phyloP scores from a whole-genome alignment of 2,113 vertebrate species.

The Sprattus sprattus region DNA sequence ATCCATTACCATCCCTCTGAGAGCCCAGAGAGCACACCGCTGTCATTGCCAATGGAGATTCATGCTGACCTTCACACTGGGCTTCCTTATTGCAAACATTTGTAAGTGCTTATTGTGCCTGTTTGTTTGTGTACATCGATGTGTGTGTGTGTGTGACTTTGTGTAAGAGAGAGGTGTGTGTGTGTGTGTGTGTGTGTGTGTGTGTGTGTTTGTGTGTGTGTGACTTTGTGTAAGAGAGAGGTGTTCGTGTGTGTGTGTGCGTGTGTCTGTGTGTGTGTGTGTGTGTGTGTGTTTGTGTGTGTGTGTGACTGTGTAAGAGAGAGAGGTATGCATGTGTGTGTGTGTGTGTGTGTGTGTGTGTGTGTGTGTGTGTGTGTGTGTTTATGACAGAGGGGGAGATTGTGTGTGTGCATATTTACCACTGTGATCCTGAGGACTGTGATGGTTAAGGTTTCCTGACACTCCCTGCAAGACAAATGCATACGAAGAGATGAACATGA shows the following conservation, averaged over 20 bases:
- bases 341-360: no score
- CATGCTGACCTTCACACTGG: no score
- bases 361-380: no score
- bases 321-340: background rate
- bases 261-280: background rate
- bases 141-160: background rate
- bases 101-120: background rate
- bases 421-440: slow-evolving; percentile 83
- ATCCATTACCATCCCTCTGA: no score
- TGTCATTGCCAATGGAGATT: no score
- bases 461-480: slow-evolving; percentile 74
- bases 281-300: background rate
- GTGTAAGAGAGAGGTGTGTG: background rate
- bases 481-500: background rate
- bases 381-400: background rate
- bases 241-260: background rate
- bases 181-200: background rate
- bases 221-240: background rate
- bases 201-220: background rate
- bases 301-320: background rate
- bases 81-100: no score
- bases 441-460: slow-evolving; percentile 77
- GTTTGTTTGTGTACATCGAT: background rate
- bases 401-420: slow-evolving; percentile 70
- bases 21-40: no score